phyloP scores from a whole-genome alignment of 2,113 vertebrate species.

The Pleuronectes platessa region DNA sequence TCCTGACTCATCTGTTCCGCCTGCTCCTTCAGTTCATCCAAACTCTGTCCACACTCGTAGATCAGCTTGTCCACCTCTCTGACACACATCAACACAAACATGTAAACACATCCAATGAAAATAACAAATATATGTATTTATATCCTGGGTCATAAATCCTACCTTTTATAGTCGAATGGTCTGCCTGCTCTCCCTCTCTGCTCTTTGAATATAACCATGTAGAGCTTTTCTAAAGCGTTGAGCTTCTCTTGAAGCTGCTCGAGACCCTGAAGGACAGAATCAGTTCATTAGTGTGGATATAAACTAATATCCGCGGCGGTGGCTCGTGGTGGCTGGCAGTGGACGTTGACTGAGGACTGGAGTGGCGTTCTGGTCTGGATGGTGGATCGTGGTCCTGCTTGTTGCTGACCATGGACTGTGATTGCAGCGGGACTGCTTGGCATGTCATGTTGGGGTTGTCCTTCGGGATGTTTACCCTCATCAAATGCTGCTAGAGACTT shows the following conservation, averaged over 20 bases:
- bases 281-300: not conserved
- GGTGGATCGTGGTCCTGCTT: no score
- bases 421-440: no score
- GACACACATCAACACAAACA: slow-evolving; percentile 28
- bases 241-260: slow-evolving; percentile 80
- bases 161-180: slow-evolving; percentile 87
- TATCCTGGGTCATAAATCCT: not conserved
- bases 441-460: no score
- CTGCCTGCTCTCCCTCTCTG: slow-evolving; percentile 38
- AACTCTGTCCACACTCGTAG: slow-evolving; percentile 82
- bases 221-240: slow-evolving; percentile 77
- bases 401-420: no score
- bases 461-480: no score
- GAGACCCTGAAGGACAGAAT: slow-evolving; percentile 75
- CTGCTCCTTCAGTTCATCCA: slow-evolving; percentile 88
- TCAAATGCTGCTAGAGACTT: no score
- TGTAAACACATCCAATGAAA: not conserved
- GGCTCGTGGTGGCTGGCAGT: no score
- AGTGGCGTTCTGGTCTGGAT: no score
- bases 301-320: no score
- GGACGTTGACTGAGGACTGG: no score
- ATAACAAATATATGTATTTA: not conserved
- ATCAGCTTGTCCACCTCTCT: slow-evolving; percentile 89
- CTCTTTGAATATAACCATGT: not conserved
- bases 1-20: slow-evolving; percentile 60